Evolutionary conservation across 2,888 invertebrate species (phyloP).

Genomic region (Lagria hirta): DNA sequence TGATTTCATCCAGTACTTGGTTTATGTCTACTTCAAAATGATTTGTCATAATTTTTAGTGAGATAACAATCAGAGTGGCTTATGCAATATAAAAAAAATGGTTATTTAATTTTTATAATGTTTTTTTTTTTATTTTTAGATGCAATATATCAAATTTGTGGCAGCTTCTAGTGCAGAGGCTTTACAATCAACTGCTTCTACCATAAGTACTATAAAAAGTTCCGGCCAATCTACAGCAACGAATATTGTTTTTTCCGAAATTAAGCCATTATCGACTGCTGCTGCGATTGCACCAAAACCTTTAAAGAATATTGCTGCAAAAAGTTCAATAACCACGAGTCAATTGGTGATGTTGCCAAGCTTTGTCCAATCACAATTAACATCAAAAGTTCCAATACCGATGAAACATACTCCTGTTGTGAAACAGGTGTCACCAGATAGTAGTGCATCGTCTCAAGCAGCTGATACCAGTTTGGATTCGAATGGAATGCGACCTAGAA

Average conservation of each 20-base stretch:
- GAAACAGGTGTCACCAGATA: slow-evolving; percentile 24
- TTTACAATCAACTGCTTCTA: slow-evolving; percentile 47
- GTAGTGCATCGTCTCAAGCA: slow-evolving; percentile 15
- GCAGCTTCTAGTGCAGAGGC: slow-evolving; percentile 54
- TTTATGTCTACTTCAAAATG: no score
- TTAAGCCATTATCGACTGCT: slow-evolving; percentile 37
- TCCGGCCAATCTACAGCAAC: slow-evolving; percentile 30
- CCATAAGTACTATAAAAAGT: slow-evolving; percentile 36
- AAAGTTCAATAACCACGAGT: slow-evolving; percentile 43
- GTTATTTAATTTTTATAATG: slow-evolving; percentile 11
- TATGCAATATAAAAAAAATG: no score
- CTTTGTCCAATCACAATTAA: slow-evolving; percentile 51
- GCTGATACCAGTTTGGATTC: slow-evolving; percentile 39
- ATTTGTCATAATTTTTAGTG: no score
- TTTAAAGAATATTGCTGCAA: slow-evolving; percentile 36
- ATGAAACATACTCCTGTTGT: slow-evolving; percentile 27
- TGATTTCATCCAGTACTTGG: no score
- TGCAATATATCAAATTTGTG: slow-evolving; percentile 73
- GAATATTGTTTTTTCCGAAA: slow-evolving; percentile 45
- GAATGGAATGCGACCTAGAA: slow-evolving; percentile 68
- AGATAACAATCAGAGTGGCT: no score
- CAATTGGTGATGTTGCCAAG: slow-evolving; percentile 62
- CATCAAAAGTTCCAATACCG: slow-evolving; percentile 44
- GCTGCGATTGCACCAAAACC: slow-evolving; percentile 35
- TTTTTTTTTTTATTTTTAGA: slow-evolving; percentile 48